Conservation (phyloP, 2,888 invertebrate species). For the Orchesella flavescens region DNA sequence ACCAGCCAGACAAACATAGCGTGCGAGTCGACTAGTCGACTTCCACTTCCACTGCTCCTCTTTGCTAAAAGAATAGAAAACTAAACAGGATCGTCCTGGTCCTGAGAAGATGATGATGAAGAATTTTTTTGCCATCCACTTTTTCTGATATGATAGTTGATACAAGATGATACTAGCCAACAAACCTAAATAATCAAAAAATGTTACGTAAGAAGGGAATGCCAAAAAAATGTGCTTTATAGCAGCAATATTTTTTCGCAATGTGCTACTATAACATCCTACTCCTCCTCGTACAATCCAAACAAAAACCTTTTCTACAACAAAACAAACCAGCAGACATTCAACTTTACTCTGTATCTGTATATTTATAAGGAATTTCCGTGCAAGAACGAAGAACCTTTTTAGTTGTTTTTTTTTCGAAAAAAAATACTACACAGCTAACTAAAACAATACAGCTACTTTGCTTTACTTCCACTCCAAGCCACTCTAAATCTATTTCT, state of each 20-base stretch:
- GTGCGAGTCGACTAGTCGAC: background rate
- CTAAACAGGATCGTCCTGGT: background rate
- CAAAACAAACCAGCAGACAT: no score
- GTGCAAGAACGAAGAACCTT: slow-evolving; percentile 1
- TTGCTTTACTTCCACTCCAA: no score
- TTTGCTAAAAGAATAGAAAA: background rate
- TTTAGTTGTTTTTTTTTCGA: background rate
- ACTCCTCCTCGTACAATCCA: background rate
- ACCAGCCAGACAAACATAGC: background rate
- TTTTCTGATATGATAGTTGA: no score
- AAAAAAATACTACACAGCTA: background rate
- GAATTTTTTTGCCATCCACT: background rate
- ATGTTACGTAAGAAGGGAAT: slow-evolving; percentile 18
- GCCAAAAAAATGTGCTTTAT: slow-evolving; percentile 20
- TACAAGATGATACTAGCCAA: slow-evolving; percentile 14
- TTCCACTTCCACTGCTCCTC: background rate
- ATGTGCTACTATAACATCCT: background rate
- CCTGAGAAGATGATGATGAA: background rate
- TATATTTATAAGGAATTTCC: background rate
- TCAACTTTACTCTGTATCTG: no score
- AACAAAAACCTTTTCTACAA: background rate
- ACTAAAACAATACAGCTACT: slow-evolving; percentile 17
- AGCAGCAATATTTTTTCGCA: slow-evolving; percentile 5
- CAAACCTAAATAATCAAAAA: slow-evolving; percentile 29
- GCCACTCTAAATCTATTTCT: background rate